Evolutionary conservation across 37 sponge, comb jelly and placozoan genomes (phyloP).

Genomic region (Beroe ovata): DNA sequence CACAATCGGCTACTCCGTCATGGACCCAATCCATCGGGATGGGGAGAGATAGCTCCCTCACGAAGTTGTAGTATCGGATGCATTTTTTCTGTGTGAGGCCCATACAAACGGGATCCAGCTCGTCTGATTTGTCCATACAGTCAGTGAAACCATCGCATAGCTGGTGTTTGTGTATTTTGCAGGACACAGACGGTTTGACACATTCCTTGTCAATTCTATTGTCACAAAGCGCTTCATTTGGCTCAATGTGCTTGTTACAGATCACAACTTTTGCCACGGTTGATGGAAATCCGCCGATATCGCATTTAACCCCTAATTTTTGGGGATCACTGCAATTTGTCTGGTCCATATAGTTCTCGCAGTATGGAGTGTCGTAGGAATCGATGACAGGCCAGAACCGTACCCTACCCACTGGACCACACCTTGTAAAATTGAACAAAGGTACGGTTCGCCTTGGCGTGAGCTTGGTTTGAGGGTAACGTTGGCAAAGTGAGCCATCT

Average conservation of each 20-base stretch:
- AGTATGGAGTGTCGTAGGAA: not conserved
- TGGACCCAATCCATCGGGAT: not conserved
- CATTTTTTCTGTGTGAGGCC: not conserved
- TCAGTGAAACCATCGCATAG: not conserved
- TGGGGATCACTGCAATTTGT: not conserved
- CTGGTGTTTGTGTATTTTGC: not conserved
- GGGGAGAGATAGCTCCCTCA: not conserved
- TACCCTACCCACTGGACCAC: not conserved
- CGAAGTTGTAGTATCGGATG: not conserved
- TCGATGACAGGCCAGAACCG: not conserved
- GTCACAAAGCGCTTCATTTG: not conserved
- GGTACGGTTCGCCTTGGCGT: not conserved
- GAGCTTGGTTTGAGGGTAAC: not conserved
- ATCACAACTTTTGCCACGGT: not conserved
- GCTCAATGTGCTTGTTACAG: not conserved
- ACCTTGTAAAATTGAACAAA: not conserved
- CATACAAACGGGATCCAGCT: not conserved
- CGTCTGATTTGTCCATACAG: not conserved
- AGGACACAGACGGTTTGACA: not conserved
- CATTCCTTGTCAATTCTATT: not conserved
- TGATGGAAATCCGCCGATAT: not conserved
- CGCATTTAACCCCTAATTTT: not conserved
- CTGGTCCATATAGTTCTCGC: not conserved
- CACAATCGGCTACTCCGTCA: not conserved
- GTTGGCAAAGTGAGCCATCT: not conserved